Evolutionary conservation across 2,113 vertebrate genomes (phyloP).

Genomic region (Oceanites oceanicus): DNA sequence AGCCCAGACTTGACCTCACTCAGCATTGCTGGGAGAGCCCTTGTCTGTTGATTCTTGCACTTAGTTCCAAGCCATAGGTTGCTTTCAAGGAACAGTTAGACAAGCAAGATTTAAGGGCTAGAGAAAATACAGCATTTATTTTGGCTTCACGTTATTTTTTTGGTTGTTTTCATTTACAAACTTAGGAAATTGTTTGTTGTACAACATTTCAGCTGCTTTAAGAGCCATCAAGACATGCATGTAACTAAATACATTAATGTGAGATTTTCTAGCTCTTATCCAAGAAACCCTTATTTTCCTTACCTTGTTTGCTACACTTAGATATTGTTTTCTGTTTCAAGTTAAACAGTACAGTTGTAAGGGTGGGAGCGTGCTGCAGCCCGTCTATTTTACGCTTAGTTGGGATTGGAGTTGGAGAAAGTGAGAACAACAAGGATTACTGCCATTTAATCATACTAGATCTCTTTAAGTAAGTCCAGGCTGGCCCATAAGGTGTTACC

Average conservation of each 20-base stretch:
- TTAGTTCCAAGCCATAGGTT: background rate
- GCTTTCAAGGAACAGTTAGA: background rate
- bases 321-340: background rate
- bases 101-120: background rate
- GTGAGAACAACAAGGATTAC: background rate
- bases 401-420: background rate
- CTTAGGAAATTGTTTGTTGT: background rate
- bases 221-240: background rate
- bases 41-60: background rate
- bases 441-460: background rate
- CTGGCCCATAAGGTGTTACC: background rate
- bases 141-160: background rate
- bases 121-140: background rate
- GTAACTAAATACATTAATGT: background rate
- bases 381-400: background rate
- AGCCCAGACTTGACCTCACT: background rate
- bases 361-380: background rate
- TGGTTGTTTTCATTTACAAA: background rate
- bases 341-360: background rate
- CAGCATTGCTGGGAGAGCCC: background rate
- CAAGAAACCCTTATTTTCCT: background rate
- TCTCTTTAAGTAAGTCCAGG: background rate
- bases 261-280: background rate
- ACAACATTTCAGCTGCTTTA: background rate
- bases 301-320: background rate